Evolutionary conservation across 1,140 invertebrate genomes (phyloP).

Genomic region (Megalopta genalis): DNA sequence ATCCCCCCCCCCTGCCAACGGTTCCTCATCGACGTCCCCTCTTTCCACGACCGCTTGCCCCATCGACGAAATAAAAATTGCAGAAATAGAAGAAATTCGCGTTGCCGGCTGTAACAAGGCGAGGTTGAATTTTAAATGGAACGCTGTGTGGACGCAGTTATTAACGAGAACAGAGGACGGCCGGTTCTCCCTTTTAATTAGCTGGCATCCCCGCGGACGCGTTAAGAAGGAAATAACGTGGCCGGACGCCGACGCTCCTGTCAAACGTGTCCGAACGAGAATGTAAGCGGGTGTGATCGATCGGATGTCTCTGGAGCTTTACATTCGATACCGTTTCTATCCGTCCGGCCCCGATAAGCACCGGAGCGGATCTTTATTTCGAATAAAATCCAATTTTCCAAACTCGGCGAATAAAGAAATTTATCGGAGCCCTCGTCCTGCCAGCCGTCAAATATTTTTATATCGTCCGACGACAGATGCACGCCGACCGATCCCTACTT

Average conservation of each 20-base stretch:
- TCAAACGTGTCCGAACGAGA: constrained; percentile 39
- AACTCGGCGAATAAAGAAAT: constrained; percentile 39
- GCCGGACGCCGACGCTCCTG: constrained; percentile 22
- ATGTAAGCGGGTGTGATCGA: constrained; percentile 34
- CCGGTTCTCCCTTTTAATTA: constrained; percentile 43
- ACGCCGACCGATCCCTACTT: not conserved
- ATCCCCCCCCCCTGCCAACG: no score
- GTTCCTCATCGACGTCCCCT: no score
- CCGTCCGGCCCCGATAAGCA: constrained; percentile 36
- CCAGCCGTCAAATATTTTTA: constrained; percentile 28
- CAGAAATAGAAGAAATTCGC: not conserved
- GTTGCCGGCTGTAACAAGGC: not conserved
- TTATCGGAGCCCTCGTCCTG: constrained; percentile 21
- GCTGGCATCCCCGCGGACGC: constrained; percentile 32
- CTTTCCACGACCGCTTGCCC: no score
- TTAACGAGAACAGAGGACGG: constrained; percentile 37
- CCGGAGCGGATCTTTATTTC: constrained; percentile 44
- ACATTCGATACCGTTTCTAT: constrained; percentile 33
- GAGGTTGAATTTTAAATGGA: constrained; percentile 38
- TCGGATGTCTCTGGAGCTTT: constrained; percentile 37
- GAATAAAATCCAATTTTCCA: constrained; percentile 46
- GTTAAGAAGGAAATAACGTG: constrained; percentile 44
- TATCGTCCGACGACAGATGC: constrained; percentile 8
- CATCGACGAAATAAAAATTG: not conserved
- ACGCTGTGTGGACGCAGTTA: constrained; percentile 32